Evolutionary conservation across 64 coral and sea anemone species (phyloP).

Genomic region (Dendronephthya gigantea): DNA sequence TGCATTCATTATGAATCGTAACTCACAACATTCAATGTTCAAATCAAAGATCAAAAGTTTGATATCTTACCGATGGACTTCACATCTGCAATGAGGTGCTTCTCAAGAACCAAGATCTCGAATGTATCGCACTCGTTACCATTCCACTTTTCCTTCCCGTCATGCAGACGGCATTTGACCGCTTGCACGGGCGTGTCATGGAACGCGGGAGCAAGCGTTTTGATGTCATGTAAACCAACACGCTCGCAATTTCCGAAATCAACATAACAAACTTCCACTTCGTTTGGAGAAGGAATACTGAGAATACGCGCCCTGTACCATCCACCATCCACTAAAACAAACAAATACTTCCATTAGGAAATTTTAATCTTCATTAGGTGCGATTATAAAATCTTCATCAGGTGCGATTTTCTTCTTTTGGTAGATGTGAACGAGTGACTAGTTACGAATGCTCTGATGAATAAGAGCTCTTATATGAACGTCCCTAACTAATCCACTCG

Average conservation of each 20-base stretch:
- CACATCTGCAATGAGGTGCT: constrained; percentile 47
- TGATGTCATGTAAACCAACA: constrained; percentile 41
- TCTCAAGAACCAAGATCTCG: constrained; percentile 33
- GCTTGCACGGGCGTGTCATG: constrained; percentile 32
- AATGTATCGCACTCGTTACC: constrained; percentile 43
- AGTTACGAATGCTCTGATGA: no score
- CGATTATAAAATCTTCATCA: no score
- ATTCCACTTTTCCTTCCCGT: constrained; percentile 45
- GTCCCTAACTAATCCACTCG: no score
- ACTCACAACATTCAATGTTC: background rate
- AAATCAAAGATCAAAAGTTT: background rate
- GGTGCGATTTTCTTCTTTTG: no score
- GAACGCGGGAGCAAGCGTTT: constrained; percentile 35
- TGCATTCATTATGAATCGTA: background rate
- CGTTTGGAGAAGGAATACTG: constrained; percentile 12
- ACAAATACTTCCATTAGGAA: background rate
- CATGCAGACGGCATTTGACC: constrained; percentile 42
- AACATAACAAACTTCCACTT: constrained; percentile 48
- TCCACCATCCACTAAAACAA: constrained; percentile 43
- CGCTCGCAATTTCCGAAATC: constrained; percentile 67
- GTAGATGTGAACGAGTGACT: no score
- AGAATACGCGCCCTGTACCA: constrained; percentile 65
- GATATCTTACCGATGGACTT: background rate
- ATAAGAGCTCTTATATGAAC: no score
- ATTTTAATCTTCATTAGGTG: no score